Evolutionary conservation across 2,113 vertebrate genomes (phyloP).

Genomic region (Nematolebias whitei): DNA sequence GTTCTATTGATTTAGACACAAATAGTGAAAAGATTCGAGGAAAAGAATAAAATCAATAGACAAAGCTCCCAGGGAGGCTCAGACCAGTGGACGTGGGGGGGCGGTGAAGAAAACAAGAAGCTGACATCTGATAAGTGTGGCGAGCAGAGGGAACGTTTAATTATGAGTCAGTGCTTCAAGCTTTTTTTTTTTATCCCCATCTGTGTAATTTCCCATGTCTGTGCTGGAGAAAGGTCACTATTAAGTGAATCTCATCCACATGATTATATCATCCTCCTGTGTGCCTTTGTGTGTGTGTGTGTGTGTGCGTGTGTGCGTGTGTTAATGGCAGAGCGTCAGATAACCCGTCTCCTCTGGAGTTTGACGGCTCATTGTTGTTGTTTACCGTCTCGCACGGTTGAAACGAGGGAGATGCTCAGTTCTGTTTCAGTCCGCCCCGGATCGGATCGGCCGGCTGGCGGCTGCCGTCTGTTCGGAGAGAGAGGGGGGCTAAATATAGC

Average conservation of each 20-base stretch:
- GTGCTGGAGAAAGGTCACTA: slow-evolving; percentile 53
- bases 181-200: slow-evolving; percentile 5
- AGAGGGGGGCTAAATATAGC: slow-evolving; percentile 70
- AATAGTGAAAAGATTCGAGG: slow-evolving; percentile 48
- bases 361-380: slow-evolving; percentile 40
- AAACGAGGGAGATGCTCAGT: slow-evolving; percentile 22
- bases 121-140: slow-evolving; percentile 43
- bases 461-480: slow-evolving; percentile 57
- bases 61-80: slow-evolving; percentile 17
- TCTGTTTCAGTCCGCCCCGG: slow-evolving; percentile 44
- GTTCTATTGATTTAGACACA: slow-evolving; percentile 60
- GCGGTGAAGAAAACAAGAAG: slow-evolving; percentile 4
- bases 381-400: slow-evolving; percentile 14
- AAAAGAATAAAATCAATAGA: slow-evolving; percentile 46
- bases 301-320: slow-evolving; percentile 29
- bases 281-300: not conserved
- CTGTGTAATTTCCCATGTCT: slow-evolving; percentile 49
- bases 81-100: too few relatives aligned
- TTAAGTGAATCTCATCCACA: slow-evolving; percentile 48
- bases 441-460: slow-evolving; percentile 57
- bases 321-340: slow-evolving; percentile 43
- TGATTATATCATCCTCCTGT: slow-evolving; percentile 41
- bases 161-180: slow-evolving; percentile 7
- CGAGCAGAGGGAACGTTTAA: slow-evolving; percentile 51
- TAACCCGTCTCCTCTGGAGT: slow-evolving; percentile 31